Conservation (phyloP, 2,113 vertebrate species). For the Ailuropoda melanoleuca region DNA sequence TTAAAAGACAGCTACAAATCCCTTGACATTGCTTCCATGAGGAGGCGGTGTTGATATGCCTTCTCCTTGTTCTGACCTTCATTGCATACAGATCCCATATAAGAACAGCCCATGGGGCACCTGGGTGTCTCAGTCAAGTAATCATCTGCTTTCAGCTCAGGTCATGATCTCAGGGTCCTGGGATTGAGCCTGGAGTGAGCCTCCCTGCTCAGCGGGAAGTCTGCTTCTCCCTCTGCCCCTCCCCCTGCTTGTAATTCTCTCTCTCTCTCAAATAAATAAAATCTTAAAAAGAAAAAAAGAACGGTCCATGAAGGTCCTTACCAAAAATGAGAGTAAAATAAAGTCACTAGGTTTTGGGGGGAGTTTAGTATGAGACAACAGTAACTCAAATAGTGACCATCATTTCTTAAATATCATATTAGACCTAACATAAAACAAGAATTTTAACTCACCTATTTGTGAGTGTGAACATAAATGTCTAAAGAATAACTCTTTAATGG, state of each 20-base stretch:
- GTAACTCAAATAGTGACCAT: background rate
- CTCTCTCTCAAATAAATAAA: no score
- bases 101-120: rapidly evolving
- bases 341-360: background rate
- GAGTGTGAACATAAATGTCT: background rate
- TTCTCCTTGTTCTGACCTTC: background rate
- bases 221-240: no score
- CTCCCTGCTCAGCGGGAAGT: no score
- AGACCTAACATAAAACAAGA: background rate
- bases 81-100: rapidly evolving
- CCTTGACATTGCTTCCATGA: background rate
- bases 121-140: no score
- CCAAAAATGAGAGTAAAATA: background rate
- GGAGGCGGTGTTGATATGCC: background rate
- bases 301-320: background rate
- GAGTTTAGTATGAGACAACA: background rate
- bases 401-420: background rate
- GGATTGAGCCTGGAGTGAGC: no score
- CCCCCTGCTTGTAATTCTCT: no score
- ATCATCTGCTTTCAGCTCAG: no score
- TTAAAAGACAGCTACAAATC: background rate
- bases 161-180: no score
- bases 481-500: background rate
- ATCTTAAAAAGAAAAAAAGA: background rate
- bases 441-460: background rate